Conservation (phyloP, 1,140 invertebrate species). For the Pseudomyrmex concolor region DNA sequence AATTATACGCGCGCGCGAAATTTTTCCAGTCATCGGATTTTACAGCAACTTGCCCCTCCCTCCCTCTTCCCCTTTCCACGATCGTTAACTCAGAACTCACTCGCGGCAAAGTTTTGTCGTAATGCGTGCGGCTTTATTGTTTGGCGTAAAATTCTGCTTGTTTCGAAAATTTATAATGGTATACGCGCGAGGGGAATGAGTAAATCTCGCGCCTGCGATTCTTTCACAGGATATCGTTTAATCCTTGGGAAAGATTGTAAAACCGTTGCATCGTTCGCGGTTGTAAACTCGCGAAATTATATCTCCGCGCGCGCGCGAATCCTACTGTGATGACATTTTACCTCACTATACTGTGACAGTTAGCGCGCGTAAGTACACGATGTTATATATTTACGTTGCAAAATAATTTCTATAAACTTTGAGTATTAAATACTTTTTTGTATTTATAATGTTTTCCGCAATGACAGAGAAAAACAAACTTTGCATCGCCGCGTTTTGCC, state of each 20-base stretch:
- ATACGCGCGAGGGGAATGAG: not conserved
- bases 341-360: not conserved
- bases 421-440: too few relatives aligned
- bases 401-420: too few relatives aligned
- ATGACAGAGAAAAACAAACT: too few relatives aligned
- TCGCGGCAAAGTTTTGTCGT: not conserved
- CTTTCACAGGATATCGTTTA: conserved; percentile 23
- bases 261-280: conserved; percentile 1
- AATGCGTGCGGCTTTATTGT: conserved; percentile 1
- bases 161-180: conserved; percentile 17
- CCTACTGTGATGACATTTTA: too few relatives aligned
- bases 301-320: not conserved
- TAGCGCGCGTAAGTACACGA: not conserved
- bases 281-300: not conserved
- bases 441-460: too few relatives aligned
- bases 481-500: too few relatives aligned
- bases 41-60: not conserved
- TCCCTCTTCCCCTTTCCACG: not conserved
- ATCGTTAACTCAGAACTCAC: conserved; percentile 35
- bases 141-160: conserved; percentile 24
- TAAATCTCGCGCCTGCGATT: not conserved
- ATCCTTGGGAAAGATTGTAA: conserved; percentile 11
- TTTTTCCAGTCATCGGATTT: conserved; percentile 4
- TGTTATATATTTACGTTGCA: not conserved
- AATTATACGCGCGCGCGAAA: not conserved